phyloP scores from a whole-genome alignment of 2,888 invertebrate genomes.

The Hyposoter didymator region DNA sequence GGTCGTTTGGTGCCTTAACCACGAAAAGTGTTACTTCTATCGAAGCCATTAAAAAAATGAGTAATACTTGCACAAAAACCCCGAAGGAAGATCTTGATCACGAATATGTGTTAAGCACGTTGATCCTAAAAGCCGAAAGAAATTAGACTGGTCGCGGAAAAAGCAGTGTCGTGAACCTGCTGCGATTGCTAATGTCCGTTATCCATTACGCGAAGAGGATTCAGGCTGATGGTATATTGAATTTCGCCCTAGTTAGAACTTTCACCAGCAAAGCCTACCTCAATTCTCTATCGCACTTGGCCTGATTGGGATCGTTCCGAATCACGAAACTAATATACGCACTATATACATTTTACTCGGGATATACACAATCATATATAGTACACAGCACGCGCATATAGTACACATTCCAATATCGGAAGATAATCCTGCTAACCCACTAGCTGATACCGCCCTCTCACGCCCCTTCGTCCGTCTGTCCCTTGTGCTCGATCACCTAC shows the following conservation, averaged over 20 bases:
- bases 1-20: not conserved
- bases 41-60: not conserved
- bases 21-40: not conserved
- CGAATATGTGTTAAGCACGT: not conserved
- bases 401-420: constrained; percentile 63
- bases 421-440: constrained; percentile 64
- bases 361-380: constrained; percentile 27
- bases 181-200: constrained; percentile 8
- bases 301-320: constrained; percentile 31
- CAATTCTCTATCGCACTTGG: constrained; percentile 25
- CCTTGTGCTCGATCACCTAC: constrained; percentile 44
- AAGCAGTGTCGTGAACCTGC: not conserved
- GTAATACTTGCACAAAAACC: not conserved
- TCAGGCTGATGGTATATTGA: constrained; percentile 36
- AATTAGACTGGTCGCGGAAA: not conserved
- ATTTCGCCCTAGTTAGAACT: constrained; percentile 42
- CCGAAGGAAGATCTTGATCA: not conserved
- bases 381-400: constrained; percentile 47
- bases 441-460: constrained; percentile 47
- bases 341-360: constrained; percentile 22
- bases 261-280: constrained; percentile 34
- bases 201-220: constrained; percentile 40
- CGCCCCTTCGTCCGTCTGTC: not conserved
- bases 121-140: not conserved
- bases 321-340: constrained; percentile 46